These are phyloP conservation scores for Cynocephalus volans DNA, from an alignment of 2,113 vertebrate genomes.

Conservation along the genomic window DNA sequence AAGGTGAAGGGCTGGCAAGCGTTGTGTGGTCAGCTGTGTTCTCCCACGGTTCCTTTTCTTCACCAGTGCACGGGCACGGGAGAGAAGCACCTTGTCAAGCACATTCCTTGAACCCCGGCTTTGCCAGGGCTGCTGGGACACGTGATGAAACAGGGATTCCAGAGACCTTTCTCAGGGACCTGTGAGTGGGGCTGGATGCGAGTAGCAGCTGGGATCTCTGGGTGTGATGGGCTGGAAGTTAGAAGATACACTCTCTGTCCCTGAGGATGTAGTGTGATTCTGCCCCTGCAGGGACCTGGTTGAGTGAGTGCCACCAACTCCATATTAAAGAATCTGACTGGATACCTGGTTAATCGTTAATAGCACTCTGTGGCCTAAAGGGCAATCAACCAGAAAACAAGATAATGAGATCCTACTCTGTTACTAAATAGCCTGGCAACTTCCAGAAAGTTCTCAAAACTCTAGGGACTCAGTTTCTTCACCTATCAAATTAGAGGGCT, in stretches of 20 bases:
- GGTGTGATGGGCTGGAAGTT: not conserved
- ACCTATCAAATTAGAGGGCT: not conserved
- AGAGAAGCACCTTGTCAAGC: not conserved
- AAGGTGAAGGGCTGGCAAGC: not conserved
- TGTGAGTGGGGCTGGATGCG: not conserved
- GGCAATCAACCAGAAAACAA: constrained; percentile 46
- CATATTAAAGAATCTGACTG: not conserved
- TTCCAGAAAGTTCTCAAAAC: constrained; percentile 65
- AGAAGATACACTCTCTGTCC: not conserved
- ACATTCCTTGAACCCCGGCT: not conserved
- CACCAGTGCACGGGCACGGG: not conserved
- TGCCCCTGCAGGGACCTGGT: not conserved
- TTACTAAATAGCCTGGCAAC: not conserved
- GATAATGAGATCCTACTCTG: not conserved
- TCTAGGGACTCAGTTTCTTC: constrained; percentile 17
- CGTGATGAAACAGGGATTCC: not conserved
- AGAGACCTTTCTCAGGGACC: not conserved
- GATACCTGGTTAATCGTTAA: constrained; percentile 47
- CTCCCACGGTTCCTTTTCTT: not conserved
- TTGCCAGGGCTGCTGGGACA: not conserved
- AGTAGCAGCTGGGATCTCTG: not conserved
- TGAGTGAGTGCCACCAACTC: not conserved
- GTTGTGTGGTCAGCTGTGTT: accelerated
- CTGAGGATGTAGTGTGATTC: not conserved
- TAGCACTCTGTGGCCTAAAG: not conserved